A percentile compares a stretch with the other conserved stretches of the same genome.
These are phyloP conservation scores for Parazoanthus atlanticus DNA, from an alignment of 92 coral and sea anemone species.

Conservation along the genomic window DNA sequence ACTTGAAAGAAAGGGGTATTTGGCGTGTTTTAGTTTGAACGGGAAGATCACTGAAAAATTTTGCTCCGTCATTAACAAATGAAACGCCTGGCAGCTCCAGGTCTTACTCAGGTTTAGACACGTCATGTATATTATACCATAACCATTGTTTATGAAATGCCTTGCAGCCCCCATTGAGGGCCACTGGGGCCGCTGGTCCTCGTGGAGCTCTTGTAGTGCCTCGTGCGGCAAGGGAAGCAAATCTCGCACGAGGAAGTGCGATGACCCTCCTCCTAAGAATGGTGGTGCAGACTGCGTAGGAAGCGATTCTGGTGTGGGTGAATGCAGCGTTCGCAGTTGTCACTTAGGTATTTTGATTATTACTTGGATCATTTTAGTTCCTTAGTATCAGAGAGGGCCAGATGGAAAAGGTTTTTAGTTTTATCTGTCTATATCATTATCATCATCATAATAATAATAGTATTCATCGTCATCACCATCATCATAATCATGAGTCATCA, in stretches of 20 bases:
- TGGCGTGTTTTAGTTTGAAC: too few species aligned
- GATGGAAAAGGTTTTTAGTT: background rate
- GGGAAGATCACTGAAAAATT: too few species aligned
- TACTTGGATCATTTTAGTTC: background rate
- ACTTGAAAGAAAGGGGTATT: too few species aligned
- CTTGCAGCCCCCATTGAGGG: conserved; percentile 49
- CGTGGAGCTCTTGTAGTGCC: conserved; percentile 48
- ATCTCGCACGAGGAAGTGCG: conserved; percentile 47
- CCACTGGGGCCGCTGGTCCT: conserved; percentile 66
- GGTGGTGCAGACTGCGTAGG: conserved; percentile 43
- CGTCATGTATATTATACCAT: background rate
- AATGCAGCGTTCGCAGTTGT: conserved; percentile 43
- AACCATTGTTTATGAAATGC: background rate
- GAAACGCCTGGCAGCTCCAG: too few species aligned
- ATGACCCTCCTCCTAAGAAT: conserved; percentile 55
- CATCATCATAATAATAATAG: background rate
- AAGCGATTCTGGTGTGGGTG: background rate
- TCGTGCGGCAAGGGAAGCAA: conserved; percentile 41
- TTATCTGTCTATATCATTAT: background rate
- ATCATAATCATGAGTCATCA: background rate
- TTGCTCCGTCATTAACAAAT: too few species aligned
- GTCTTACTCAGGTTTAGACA: too few species aligned
- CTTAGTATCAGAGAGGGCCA: too few species aligned
- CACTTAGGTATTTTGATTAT: conserved; percentile 16
- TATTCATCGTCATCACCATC: background rate